Evolutionary conservation across 2,888 invertebrate genomes (phyloP), one percentile per base, ranked within the genome.

Genomic region (Parapristionchus giblindavisi): DNA sequence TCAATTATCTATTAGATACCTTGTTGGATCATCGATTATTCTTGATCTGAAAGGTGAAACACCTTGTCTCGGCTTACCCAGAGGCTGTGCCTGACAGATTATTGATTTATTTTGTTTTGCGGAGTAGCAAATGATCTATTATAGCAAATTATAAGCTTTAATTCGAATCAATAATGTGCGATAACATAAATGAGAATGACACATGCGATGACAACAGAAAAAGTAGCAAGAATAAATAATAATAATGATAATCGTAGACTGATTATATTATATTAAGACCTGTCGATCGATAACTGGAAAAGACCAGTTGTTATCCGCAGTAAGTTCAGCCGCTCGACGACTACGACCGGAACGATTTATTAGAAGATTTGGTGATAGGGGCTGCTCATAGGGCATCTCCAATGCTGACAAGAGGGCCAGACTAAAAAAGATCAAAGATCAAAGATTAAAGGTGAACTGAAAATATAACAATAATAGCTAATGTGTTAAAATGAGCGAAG

Each of bases 11-110:
- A 14, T n/a, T 6, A 1, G 48, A 32, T 6, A 66, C 68, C 52
- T 71, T 24, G 40, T 71, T n/a, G 70, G 70, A 56, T 71, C 70
- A 29, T 54, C 56, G 0, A 71, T n/a, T 29, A 40, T 32, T 56
- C 27, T 29, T 38, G 40, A 32, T 11, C 38, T 56, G 56, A 56
- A 71, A 2, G 70, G 70, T 29, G 70, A 71, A 38, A 71, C 40
- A 38, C 70, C 70, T 17, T 4, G 54, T 29, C 48, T 71, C 27
- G 70, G 70, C 14, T 21, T 6, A 6, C 38, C 70, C 27, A 40
- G 56, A 71, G 54, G 48, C n/a, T 32, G 52, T 3, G 51, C 52
- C 68, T 68, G 68, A 6, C 63, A 43, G n/a, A 65, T 40, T 43
- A 65, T 43, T 32, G 17, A 65, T 65, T 17, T 6, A 29, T 11